A percentile compares a stretch with the other conserved stretches of the same genome.
These are phyloP conservation scores for Panurus biarmicus DNA, from an alignment of 2,113 vertebrate genomes.

Conservation along the genomic window DNA sequence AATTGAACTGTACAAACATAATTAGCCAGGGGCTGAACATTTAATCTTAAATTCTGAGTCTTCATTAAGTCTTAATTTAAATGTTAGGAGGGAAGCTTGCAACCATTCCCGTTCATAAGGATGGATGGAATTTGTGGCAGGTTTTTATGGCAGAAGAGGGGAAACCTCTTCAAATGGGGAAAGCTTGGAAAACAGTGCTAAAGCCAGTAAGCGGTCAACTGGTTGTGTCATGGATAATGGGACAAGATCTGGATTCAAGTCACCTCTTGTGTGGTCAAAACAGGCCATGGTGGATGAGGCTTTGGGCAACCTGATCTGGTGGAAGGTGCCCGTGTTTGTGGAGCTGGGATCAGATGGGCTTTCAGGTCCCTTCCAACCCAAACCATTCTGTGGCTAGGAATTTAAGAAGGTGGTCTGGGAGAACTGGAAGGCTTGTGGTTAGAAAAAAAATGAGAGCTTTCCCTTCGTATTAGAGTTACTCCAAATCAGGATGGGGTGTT, in stretches of 20 bases:
- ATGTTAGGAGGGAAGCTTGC: neutral
- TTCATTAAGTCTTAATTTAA: neutral
- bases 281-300: neutral
- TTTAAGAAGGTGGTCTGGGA: neutral
- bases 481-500: neutral
- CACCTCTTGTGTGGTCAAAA: neutral
- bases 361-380: neutral
- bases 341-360: neutral
- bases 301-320: neutral
- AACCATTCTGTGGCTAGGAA: neutral
- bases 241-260: accelerated
- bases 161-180: neutral
- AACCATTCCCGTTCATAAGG: neutral
- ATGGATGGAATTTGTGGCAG: neutral
- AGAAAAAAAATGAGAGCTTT: neutral
- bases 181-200: neutral
- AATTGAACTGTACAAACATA: neutral
- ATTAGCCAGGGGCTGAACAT: neutral
- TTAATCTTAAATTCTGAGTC: conserved; percentile 7
- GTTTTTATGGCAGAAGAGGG: neutral
- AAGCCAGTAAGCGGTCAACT: neutral
- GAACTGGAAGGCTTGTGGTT: neutral
- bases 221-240: neutral
- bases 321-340: neutral
- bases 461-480: neutral